Evolutionary conservation across 2,797 vertebrate genomes (phyloP), one percentile per base, ranked within the genome.

Genomic region (Eupleurogrammus muticus): DNA sequence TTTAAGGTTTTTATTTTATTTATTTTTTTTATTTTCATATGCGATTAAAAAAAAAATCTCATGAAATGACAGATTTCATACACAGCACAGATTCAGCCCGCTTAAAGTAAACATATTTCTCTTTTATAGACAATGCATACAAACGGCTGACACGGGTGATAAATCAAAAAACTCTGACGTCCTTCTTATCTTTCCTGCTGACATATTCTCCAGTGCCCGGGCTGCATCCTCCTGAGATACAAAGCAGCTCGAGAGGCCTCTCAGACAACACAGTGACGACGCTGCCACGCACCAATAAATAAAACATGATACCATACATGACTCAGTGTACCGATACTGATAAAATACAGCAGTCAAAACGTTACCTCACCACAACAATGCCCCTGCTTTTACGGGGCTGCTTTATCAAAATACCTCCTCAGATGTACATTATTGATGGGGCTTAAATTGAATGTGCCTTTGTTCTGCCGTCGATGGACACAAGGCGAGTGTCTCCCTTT

Each of bases 391-490:
- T 67, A 66, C 48, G 16, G 52, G 49, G 24, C 69, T 70, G 47
- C 79, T 60, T 55, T 19, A 72, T 77, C 84, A 70, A 72, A 75
- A 70, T 80, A 68, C 75, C 75, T 84, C 61, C 83, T 79, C 62
- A 66, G 77, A 81, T 80, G 77, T 94, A 85, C 92, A 93, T 94
- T 93, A 94, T 94, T 94, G 84, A 94, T 93, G 89, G 76, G 56
- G 61, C 84, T 84, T 89, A 87, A 92, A 90, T 83, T 90, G 83
- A 92, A 89, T 87, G 84, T 62, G 83, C 74, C 90, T 92, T 91
- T 92, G 91, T 92, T 92, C 87, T 70, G 75, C 75, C 75, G 67
- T 76, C 70, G 81, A 85, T 72, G 83, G 87, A 91, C 90, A 90
- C 78, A 73, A 77, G 83, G 80, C 58, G 66, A 79, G 87, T 58